phyloP scores from a whole-genome alignment of 2,797 vertebrate genomes.

The Clarias fuscus region DNA sequence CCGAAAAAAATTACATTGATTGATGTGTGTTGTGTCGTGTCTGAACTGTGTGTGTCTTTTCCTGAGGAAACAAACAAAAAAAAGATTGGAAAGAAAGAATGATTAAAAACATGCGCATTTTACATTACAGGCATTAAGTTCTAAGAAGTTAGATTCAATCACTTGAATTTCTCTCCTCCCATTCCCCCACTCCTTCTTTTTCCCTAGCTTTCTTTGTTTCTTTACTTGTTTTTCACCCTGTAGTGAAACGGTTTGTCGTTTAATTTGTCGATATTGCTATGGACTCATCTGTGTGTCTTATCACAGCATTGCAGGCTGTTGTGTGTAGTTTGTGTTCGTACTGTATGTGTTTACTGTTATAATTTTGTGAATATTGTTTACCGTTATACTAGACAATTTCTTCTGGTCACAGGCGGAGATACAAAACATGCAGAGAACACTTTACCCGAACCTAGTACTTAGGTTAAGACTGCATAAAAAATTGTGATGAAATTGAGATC shows the following conservation, averaged over 20 bases:
- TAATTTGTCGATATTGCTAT: no score
- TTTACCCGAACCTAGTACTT: not conserved
- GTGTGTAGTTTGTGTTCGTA: no score
- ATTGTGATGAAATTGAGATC: not conserved
- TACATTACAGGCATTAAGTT: not conserved
- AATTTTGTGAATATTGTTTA: no score
- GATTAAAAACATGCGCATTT: not conserved
- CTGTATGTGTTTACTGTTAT: no score
- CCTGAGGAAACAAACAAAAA: constrained; percentile 60
- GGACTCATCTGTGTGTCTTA: no score
- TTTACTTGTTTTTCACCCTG: no score
- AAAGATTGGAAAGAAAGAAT: constrained; percentile 8
- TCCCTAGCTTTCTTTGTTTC: no score
- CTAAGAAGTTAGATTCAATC: not conserved
- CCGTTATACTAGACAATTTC: no score
- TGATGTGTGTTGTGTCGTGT: constrained; percentile 52
- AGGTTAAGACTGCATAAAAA: not conserved
- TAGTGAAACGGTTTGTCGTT: no score
- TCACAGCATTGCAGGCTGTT: no score
- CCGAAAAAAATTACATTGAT: constrained; percentile 70
- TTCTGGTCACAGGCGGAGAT: not conserved
- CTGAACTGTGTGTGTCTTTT: constrained; percentile 49
- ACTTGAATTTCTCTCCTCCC: not conserved
- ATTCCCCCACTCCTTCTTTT: no score
- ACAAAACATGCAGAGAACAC: not conserved